Conservation (phyloP, 37 sponge, comb jelly and placozoan genomes). For the Ianthella basta region DNA sequence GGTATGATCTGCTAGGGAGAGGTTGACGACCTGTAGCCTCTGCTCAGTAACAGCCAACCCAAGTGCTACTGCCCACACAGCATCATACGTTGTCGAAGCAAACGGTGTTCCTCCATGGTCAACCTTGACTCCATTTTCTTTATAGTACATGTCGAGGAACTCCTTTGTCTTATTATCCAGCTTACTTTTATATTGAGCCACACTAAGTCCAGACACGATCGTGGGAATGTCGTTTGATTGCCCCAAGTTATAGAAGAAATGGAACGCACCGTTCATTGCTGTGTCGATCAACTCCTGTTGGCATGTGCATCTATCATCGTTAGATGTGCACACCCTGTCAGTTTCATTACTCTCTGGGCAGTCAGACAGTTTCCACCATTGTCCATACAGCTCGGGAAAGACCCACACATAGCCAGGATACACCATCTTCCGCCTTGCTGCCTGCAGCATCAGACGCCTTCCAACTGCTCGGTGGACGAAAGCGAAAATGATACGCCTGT, state of each 20-base stretch:
- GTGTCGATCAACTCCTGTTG: no score
- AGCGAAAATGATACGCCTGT: not conserved
- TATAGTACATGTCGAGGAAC: no score
- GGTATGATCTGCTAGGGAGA: not conserved
- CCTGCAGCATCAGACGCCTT: not conserved
- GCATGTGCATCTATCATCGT: no score
- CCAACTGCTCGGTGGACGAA: not conserved
- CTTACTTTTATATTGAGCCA: no score
- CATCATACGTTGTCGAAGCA: conserved; percentile 15
- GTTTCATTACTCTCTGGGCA: not conserved
- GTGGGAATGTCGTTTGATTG: no score
- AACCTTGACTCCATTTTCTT: no score
- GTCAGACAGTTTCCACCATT: not conserved
- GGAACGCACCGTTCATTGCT: no score
- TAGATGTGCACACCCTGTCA: not conserved
- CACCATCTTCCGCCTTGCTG: not conserved
- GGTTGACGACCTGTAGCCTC: not conserved
- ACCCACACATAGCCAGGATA: conserved; percentile 31
- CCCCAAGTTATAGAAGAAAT: no score
- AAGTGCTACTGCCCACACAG: conserved; percentile 1
- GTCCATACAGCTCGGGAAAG: conserved; percentile 14
- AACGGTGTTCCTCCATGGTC: no score
- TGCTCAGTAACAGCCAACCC: not conserved
- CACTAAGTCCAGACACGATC: no score
- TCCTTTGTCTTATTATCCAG: no score